Percentiles rank a stretch among this genome's conserved stretches.
Evolutionary conservation across 2,113 vertebrate genomes (phyloP).

Genomic region (Vulpes lagopus): DNA sequence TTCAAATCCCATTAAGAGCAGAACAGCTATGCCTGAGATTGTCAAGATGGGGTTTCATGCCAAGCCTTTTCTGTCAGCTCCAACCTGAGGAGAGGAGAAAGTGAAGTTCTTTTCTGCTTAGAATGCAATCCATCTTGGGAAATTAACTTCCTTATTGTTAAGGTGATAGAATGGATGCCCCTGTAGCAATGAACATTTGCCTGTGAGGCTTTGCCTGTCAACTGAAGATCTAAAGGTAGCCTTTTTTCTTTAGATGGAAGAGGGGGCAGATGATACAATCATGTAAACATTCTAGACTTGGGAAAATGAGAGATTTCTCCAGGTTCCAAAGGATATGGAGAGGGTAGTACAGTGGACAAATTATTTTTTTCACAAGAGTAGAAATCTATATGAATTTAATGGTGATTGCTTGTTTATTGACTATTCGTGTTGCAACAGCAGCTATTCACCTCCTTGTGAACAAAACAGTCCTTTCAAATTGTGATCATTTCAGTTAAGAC

Average conservation of each 20-base stretch:
- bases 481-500: neutral
- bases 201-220: neutral
- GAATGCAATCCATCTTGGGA: conserved; percentile 60
- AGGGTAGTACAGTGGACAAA: neutral
- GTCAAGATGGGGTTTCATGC: conserved; percentile 59
- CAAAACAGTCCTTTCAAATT: conserved; percentile 62
- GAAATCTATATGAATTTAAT: conserved; percentile 47
- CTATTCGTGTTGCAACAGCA: conserved; percentile 17
- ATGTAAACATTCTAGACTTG: neutral
- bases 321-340: neutral
- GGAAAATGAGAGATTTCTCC: neutral
- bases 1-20: conserved; percentile 78
- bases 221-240: neutral
- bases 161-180: neutral
- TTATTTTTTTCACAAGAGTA: conserved; percentile 53
- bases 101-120: conserved; percentile 70
- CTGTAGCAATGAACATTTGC: neutral
- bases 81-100: conserved; percentile 62
- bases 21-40: conserved; percentile 67
- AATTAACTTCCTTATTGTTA: conserved; percentile 68
- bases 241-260: neutral
- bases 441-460: conserved; percentile 8
- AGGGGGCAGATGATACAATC: neutral
- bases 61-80: conserved; percentile 62
- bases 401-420: conserved; percentile 57